Evolutionary conservation across 2,888 invertebrate species (phyloP).

Genomic region (Dicyrtomina minuta): DNA sequence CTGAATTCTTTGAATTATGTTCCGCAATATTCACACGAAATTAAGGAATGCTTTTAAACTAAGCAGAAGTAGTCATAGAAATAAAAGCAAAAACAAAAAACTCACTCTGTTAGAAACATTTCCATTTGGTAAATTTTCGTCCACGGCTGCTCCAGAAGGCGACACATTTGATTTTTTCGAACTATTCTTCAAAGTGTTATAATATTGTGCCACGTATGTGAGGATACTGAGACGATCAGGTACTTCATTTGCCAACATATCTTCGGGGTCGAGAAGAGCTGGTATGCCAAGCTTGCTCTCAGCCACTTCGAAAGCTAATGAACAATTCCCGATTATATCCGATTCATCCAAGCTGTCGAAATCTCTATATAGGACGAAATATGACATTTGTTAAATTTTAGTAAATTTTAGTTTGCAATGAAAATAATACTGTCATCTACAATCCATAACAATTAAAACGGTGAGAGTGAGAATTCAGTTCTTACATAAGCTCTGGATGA

Average conservation of each 20-base stretch:
- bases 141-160: too few species aligned
- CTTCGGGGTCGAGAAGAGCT: conserved; percentile 45
- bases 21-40: too few species aligned
- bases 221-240: conserved; percentile 52
- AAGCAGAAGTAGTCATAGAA: too few species aligned
- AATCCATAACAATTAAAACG: not conserved
- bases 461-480: conserved; percentile 53
- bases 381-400: not conserved
- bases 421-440: not conserved
- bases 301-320: conserved; percentile 51
- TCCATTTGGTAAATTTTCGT: too few species aligned
- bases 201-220: conserved; percentile 51
- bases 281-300: conserved; percentile 52
- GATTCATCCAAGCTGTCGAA: conserved; percentile 50
- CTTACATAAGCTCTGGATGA: conserved; percentile 94
- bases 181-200: conserved; percentile 46
- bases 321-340: conserved; percentile 51
- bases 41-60: too few species aligned
- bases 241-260: conserved; percentile 49
- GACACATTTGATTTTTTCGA: too few species aligned
- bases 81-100: too few species aligned
- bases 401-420: not conserved
- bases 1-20: too few species aligned
- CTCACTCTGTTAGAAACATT: too few species aligned
- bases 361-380: conserved; percentile 37